Base-by-base conservation (phyloP, 1,140 invertebrate genomes). In the Araneus ventricosus region DNA sequence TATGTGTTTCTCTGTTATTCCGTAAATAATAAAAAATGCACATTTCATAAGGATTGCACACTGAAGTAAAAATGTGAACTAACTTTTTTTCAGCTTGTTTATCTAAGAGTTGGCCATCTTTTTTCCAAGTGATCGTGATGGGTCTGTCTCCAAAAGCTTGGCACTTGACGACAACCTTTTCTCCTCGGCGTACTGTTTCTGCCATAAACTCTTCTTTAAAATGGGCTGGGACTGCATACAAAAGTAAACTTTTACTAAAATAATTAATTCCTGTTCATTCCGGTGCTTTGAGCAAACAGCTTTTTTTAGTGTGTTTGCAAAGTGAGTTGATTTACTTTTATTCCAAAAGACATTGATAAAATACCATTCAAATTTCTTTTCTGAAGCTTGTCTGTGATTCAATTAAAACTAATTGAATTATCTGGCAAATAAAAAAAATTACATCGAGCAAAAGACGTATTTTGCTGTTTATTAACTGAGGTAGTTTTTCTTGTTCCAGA, bases 81-180 rank as follows among this genome's bases (percentile, higher is more conserved):
- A 70, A 93, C 88, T 93, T 90, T 87, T 90, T 93, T 30, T 93
- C 88, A 34, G 88, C 82, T 45, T 93, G 93, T 41, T 87, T 90
- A 14, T 94, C 94, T 17, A 94, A 88, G 1, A 88, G 34, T 57
- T 94, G 94, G 24, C 93, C 90, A 82, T 95, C 94, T 90, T 94
- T 94, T 52, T 75, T 94, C 96, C 96, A 96, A 14, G 94, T 93
- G 24, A 96, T 95, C 24, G 94, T 94, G 22, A 96, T 95, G n/a
- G 96, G 96, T 39, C 95, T 94, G 93, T 96, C 96, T 7, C 96
- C 96, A 93, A 95, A 94, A 0, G 95, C 95, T 82, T 95, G 95
- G 92, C 96, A 96, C 59, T 95, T 95, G 91, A 96, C 94, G 17
- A 94, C 95, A 20, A 95, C 94, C 82, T 95, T 95, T 67, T 95